Percentiles rank a stretch among this genome's conserved stretches.
phyloP scores from a whole-genome alignment of 2,797 vertebrate species.

The Mareca strepera region DNA sequence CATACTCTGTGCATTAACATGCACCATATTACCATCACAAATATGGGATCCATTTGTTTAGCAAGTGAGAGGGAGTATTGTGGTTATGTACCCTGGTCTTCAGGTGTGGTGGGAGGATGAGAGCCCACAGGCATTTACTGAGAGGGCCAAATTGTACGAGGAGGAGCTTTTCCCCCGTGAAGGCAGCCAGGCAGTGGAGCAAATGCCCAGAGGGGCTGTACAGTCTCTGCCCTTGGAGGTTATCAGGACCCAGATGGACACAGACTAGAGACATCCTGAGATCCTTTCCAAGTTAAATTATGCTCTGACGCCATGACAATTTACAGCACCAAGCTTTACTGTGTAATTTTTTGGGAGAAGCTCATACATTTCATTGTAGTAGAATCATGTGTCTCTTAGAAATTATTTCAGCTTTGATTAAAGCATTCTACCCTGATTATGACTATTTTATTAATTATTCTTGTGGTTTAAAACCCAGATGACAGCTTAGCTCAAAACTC shows the following conservation, averaged over 20 bases:
- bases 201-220: not conserved
- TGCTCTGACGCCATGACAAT: not conserved
- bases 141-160: not conserved
- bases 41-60: not conserved
- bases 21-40: not conserved
- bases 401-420: not conserved
- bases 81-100: not conserved
- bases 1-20: not conserved
- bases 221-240: not conserved
- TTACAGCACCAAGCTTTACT: not conserved
- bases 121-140: not conserved
- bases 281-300: not conserved
- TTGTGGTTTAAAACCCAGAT: not conserved
- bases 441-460: not conserved
- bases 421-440: not conserved
- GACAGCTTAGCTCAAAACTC: not conserved
- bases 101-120: rapidly evolving
- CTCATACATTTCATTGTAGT: not conserved
- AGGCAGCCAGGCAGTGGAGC: not conserved
- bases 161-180: not conserved
- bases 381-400: not conserved
- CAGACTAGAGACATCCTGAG: not conserved
- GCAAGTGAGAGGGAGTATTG: not conserved
- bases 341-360: not conserved
- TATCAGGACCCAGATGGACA: not conserved